Evolutionary conservation across 2,888 invertebrate species (phyloP), one percentile per base, ranked within the genome.

Genomic region (Plagodis dolabraria): DNA sequence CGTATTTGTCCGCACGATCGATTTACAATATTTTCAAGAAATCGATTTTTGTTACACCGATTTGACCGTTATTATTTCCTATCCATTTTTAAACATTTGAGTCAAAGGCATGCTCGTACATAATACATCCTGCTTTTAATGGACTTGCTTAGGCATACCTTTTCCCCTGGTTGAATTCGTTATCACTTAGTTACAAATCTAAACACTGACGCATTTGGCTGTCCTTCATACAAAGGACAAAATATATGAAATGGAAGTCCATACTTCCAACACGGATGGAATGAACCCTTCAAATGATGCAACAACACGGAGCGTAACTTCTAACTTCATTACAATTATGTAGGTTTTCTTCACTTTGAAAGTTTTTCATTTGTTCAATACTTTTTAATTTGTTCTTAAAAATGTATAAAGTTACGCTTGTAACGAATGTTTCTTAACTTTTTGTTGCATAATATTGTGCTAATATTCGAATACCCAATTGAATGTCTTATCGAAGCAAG

Each of bases 141-240:
- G 11, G 11, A n/a, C 43, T 62, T 57, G 35, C 40, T n/a, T 56
- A 38, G 33, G 59, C 53, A 57, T 64, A 58, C 53, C 58, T 69
- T 70, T 70, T 75, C 70, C 64, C 72, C 61, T 62, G 71, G 69
- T 67, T 67, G 42, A 54, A 61, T 59, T 64, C 63, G 33, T 36
- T 35, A 55, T 40, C 36, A 57, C 44, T 51, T 33, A 52, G 4
- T 36, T 36, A 47, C 52, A 56, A 22, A 47, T 52, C 35, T 40
- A 50, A 56, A 6, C 12, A 11, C 12, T 11, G 6, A 43, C 7
- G 11, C 12, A 7, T 43, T 40, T 10, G 12, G 12, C 43, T 43
- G 12, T 43, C 6, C 12, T 12, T 43, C 12, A 6, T 12, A 43
- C 43, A 8, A n/a, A n/a, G n/a, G n/a, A 42, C 33, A 47, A 12